Percentiles rank a stretch among this genome's conserved stretches.
Conservation (phyloP, 2,888 invertebrate genomes). For the Axea sp. region DNA sequence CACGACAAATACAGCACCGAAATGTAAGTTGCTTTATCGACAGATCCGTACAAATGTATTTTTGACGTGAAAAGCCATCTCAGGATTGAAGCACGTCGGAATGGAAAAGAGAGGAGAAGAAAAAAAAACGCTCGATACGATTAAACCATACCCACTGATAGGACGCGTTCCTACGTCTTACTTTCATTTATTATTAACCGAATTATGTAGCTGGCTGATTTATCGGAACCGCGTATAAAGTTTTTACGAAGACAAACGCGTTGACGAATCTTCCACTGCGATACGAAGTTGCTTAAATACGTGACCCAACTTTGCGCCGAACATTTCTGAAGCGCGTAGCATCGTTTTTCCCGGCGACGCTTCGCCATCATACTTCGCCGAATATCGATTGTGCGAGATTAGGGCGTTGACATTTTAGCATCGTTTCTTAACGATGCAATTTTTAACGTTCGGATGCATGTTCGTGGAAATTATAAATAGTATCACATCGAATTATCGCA, state of each 20-base stretch:
- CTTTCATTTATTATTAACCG: slow-evolving; percentile 31
- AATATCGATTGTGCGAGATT: slow-evolving; percentile 51
- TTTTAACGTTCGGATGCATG: slow-evolving; percentile 16
- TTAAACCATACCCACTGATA: too few species aligned
- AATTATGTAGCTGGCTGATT: slow-evolving; percentile 32
- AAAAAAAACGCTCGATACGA: too few species aligned
- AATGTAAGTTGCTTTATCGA: too few species aligned
- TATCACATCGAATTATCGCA: neutral
- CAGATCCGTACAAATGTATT: too few species aligned
- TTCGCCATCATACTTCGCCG: too few species aligned
- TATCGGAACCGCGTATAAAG: slow-evolving; percentile 22
- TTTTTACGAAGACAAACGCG: slow-evolving; percentile 29
- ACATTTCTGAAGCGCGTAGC: slow-evolving; percentile 1
- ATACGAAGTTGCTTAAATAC: slow-evolving; percentile 17
- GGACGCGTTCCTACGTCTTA: slow-evolving; percentile 33
- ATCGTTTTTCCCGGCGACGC: too few species aligned
- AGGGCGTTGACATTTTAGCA: slow-evolving; percentile 57
- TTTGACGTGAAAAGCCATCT: too few species aligned
- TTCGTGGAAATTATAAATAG: slow-evolving; percentile 21
- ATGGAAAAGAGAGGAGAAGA: too few species aligned
- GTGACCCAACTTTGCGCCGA: slow-evolving; percentile 1
- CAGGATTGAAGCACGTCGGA: too few species aligned
- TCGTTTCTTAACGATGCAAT: slow-evolving; percentile 30
- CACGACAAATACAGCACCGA: too few species aligned
- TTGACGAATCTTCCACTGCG: slow-evolving; percentile 25